phyloP scores from a whole-genome alignment of 2,888 invertebrate species.

The Colostygia pectinataria region DNA sequence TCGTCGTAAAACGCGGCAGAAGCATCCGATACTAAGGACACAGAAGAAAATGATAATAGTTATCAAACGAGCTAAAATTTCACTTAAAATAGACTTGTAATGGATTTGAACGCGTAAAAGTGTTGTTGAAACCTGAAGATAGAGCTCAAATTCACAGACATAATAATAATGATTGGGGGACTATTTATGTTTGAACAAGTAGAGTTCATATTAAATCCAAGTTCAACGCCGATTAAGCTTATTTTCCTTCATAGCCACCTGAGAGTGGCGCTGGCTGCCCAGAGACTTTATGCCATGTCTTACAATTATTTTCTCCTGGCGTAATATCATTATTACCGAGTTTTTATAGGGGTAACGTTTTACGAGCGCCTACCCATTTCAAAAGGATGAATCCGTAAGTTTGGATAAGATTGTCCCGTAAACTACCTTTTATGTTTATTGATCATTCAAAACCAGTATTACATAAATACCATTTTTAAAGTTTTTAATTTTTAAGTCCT shows the following conservation, averaged over 20 bases:
- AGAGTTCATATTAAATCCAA: not conserved
- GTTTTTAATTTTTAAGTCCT: slow-evolving; percentile 3
- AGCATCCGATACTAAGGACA: slow-evolving; percentile 36
- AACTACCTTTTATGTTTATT: slow-evolving; percentile 36
- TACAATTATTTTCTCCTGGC: slow-evolving; percentile 61
- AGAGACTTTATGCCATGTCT: slow-evolving; percentile 50
- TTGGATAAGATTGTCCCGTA: slow-evolving; percentile 36
- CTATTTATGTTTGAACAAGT: too few species aligned
- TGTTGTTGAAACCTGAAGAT: not conserved
- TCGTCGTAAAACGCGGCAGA: slow-evolving; percentile 53
- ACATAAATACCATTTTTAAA: not conserved
- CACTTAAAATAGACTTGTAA: not conserved
- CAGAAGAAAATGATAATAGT: slow-evolving; percentile 10
- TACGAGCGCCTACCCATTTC: slow-evolving; percentile 44
- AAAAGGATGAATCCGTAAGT: slow-evolving; percentile 37
- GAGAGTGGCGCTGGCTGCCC: slow-evolving; percentile 12
- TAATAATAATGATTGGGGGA: too few species aligned
- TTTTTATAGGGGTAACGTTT: slow-evolving; percentile 63
- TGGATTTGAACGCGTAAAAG: not conserved
- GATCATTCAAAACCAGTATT: slow-evolving; percentile 30
- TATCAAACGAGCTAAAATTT: not conserved
- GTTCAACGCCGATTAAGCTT: not conserved
- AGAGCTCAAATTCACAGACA: not conserved
- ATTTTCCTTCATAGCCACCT: not conserved
- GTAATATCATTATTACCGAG: slow-evolving; percentile 61